Base-by-base conservation (phyloP, 2,797 vertebrate species). In the Sus cebifrons region DNA sequence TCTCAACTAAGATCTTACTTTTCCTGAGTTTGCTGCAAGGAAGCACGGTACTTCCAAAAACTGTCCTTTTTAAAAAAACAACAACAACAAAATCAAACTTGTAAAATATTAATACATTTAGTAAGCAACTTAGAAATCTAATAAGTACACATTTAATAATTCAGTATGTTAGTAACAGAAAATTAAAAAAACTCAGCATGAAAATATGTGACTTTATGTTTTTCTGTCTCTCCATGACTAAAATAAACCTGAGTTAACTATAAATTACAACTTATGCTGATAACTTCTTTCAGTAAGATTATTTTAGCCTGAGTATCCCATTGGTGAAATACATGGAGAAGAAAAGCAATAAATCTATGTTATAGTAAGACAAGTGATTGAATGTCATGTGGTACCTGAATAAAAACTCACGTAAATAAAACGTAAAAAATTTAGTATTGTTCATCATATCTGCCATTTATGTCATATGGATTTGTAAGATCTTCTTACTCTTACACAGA, bases 351-450 rank as follows among this genome's bases (percentile, higher is more conserved):
- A 58, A 12, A 65, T 64, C 16, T 92, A 23, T 70, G 64, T 56
- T 95, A 88, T 14, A 84, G 68, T 87, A 68, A 93, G 87, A 60
- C 44, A 86, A 90, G 62, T 70, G 27, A 70, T 56, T 17, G 83
- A 54, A 32, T 56, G 44, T 86, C 49, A 81, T 23, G n/a, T 54
- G 21, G 15, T 79, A 73, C 3, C 25, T 49, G 62, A 91, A 70
- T 87, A 79, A 70, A 86, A 71, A 40, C n/a, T 68, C 18, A 86
- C 6, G 32, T 68, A 86, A 54, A 70, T 75, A 75, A 62, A 44
- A 29, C 36, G 94, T 81, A 40, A 62, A 93, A 92, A 89, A 54
- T 62, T 90, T 54, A 62, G 27, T 77, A 44, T 64, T 86, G 36
- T 87, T 92, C 67, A 86, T 70, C 13, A 49, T 8, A 11, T 65